Evolutionary conservation across 2,113 vertebrate species (phyloP), one percentile per base, ranked within the genome.

Genomic region (Leucopsar rothschildi): DNA sequence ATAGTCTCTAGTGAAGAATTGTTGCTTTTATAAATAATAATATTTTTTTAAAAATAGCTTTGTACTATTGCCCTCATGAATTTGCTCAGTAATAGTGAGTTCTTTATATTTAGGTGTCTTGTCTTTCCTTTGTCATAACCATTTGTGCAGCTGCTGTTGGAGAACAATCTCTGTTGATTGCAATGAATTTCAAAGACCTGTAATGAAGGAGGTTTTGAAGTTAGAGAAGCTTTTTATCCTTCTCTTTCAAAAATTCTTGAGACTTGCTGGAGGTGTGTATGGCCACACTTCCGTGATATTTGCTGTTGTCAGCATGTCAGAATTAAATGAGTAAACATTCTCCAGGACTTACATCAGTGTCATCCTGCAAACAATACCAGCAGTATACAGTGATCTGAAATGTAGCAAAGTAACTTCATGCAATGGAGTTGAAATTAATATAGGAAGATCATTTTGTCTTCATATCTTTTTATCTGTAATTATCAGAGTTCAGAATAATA

Each of bases 311-410:
- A 93, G 66, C 63, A 33, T 86, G 90, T 82, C 39, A 69, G 64
- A 92, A 70, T 76, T 69, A 86, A 80, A 35, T 88, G 82, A 93
- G 60, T 57, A 76, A 92, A 86, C 86, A 39, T 94, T 90, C 68
- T 82, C 37, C 16, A 65, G 52, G 63, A 25, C 64, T 72, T 93
- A 73, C 2, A 52, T 91, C 59, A 88, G 33, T 88, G 71, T 65
- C 68, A 52, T 73, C 68, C 24, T 27, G 20, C 72, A 77, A 70
- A 88, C 63, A 70, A 53, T 77, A 50, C 63, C 70, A 70, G 39
- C 64, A 73, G 29, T 33, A 22, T 53, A 9, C 24, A 49, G 76
- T 53, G 91, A 53, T 92, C 83, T 95, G 71, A 68, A 88, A 80
- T 44, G 59, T 8, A 88, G 31, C 53, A 76, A 72, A 93, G 49